A percentile compares a stretch with the other conserved stretches of the same genome.
phyloP scores from a whole-genome alignment of 2,888 invertebrate genomes.

The Endomychus coccineus region DNA sequence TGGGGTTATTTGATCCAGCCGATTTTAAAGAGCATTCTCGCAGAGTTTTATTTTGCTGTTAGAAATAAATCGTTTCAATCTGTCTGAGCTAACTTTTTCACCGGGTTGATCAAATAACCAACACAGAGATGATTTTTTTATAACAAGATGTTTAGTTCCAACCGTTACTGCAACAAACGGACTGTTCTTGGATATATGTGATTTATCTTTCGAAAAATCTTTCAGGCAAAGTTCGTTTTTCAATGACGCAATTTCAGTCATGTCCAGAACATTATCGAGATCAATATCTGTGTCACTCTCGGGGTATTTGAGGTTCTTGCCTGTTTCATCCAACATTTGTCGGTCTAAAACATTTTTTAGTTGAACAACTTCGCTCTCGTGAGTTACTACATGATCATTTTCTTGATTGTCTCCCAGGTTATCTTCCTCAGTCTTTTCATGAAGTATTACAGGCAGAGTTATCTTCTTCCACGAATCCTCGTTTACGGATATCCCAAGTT shows the following conservation, averaged over 20 bases:
- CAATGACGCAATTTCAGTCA: constrained; percentile 1
- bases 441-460: neutral
- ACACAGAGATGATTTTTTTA: constrained; percentile 2
- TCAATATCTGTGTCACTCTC: neutral
- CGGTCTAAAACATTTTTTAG: constrained; percentile 1
- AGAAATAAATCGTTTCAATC: constrained; percentile 1
- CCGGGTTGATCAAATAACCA: constrained; percentile 2
- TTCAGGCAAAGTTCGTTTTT: constrained; percentile 1
- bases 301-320: no score
- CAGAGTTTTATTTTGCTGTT: constrained; percentile 2
- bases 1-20: neutral
- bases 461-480: constrained; percentile 1
- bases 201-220: constrained; percentile 1
- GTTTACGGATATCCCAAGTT: constrained; percentile 1
- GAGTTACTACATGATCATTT: constrained; percentile 2
- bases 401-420: neutral
- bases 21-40: constrained; percentile 1
- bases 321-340: neutral
- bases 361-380: neutral
- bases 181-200: constrained; percentile 1
- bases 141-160: no score
- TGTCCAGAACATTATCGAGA: constrained; percentile 1
- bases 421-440: constrained; percentile 1
- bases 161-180: constrained; percentile 1
- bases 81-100: constrained; percentile 2